Evolutionary conservation across 2,888 invertebrate species (phyloP).

Genomic region (Aporophyla nigra): DNA sequence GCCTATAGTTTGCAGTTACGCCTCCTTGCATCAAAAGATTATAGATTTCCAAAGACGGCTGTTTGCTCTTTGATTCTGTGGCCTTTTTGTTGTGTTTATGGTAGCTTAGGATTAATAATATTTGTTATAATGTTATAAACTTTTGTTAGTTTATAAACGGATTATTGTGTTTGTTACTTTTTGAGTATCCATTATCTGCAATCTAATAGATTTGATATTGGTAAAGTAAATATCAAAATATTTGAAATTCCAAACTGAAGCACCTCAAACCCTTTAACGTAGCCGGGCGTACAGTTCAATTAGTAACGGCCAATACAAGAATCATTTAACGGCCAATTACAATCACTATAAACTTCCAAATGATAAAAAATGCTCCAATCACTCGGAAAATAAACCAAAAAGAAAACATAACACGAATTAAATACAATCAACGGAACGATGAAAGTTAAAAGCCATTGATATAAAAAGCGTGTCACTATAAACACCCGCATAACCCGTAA

Average conservation of each 20-base stretch:
- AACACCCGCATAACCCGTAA: conserved; percentile 83
- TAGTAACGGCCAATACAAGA: conserved; percentile 44
- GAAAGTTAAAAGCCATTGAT: conserved; percentile 72
- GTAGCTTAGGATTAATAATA: conserved; percentile 36
- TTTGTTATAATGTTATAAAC: conserved; percentile 19
- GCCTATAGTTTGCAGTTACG: conserved; percentile 63
- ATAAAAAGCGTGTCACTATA: conserved; percentile 77
- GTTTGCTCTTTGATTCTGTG: conserved; percentile 55
- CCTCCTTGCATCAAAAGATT: conserved; percentile 69
- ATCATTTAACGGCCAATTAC: conserved; percentile 57
- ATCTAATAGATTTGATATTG: neutral
- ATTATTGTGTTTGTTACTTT: conserved; percentile 31
- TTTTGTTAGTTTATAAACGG: conserved; percentile 30
- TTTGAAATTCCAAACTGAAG: conserved; percentile 22
- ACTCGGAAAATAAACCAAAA: conserved; percentile 46
- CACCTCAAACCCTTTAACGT: conserved; percentile 16
- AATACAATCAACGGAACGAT: conserved; percentile 61
- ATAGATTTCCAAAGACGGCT: conserved; percentile 52
- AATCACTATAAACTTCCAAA: conserved; percentile 64
- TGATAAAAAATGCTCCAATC: conserved; percentile 61
- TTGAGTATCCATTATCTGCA: neutral
- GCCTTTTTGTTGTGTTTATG: conserved; percentile 43
- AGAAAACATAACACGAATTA: conserved; percentile 58
- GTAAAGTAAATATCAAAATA: conserved; percentile 39
- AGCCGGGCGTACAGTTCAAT: conserved; percentile 30